phyloP scores from a whole-genome alignment of 2,797 vertebrate genomes.

The Bovichtus variegatus region DNA sequence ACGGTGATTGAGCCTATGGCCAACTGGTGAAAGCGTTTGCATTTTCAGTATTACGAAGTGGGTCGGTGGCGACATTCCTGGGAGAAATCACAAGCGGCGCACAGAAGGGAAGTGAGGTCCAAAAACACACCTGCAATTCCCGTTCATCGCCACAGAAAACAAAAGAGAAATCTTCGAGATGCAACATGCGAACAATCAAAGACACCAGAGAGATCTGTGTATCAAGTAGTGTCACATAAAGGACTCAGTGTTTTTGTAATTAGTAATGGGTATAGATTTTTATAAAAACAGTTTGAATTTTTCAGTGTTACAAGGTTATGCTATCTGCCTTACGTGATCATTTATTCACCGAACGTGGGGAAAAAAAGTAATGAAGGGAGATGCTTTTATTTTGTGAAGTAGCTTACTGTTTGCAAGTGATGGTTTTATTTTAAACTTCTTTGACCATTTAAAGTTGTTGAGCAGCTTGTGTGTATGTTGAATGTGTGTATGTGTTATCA shows the following conservation, averaged over 20 bases:
- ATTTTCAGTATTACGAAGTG: too few species aligned
- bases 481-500: neutral
- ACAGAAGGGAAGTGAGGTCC: too few species aligned
- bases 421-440: slow-evolving; percentile 3
- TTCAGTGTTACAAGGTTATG: slow-evolving; percentile 1
- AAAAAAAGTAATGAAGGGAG: slow-evolving; percentile 1
- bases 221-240: neutral
- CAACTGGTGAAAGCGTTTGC: too few species aligned
- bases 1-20: too few species aligned
- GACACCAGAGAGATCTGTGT: neutral
- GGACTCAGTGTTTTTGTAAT: neutral
- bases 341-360: neutral
- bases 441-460: neutral
- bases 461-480: neutral
- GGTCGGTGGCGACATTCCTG: too few species aligned
- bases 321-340: neutral
- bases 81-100: too few species aligned
- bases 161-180: too few species aligned
- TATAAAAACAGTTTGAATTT: neutral
- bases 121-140: too few species aligned
- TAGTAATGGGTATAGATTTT: slow-evolving; percentile 11
- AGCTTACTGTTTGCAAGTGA: slow-evolving; percentile 2
- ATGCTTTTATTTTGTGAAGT: slow-evolving; percentile 7
- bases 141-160: too few species aligned
- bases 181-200: neutral